Evolutionary conservation across 2,888 invertebrate genomes (phyloP), one percentile per base, ranked within the genome.

Genomic region (Pachymerium ferrugineum): DNA sequence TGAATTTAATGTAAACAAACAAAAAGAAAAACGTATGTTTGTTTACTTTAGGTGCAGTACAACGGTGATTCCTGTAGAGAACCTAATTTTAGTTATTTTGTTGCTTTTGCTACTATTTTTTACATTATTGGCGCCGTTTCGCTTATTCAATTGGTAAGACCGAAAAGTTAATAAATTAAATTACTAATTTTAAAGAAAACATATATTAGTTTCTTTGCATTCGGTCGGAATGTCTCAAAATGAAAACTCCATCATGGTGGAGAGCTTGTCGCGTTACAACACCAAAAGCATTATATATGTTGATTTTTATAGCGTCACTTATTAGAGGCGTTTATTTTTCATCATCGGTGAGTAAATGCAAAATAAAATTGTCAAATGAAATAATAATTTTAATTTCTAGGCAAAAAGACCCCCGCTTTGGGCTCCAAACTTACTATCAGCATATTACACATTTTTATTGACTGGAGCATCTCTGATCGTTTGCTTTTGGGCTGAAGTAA

Each of bases 401-500:
- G 77, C 78, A 38, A 77, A 78, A 74, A 76, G 77, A 69, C 77
- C 78, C 25, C 90, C 91, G 79, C 89, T 90, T 77, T 94, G 94
- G 94, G 90, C 94, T 10, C 89, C 90, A 75, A 92, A 92, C 81
- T 86, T 95, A 67, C 87, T 93, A 79, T 93, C 93, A 28, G 93
- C 94, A 0, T 95, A 93, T 84, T 95, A 94, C 83, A 94, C 94
- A 0, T 86, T 95, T 67, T 86, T 94, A 74, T 87, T 94, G 86
- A 92, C 93, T 10, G 93, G 94, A 72, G 91, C 93, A 0, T 94
- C 94, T 0, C 86, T 94, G 75, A 90, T 95, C 78, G 94, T 94
- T 77, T 95, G 95, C 83, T 92, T 94, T 82, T 94, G 94, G 94
- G 94, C 94, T 47, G 94, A 95, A 89, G 92, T 92, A 83, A 87